phyloP scores from a whole-genome alignment of 1,140 invertebrate species.

The Sminthurinus signatus region DNA sequence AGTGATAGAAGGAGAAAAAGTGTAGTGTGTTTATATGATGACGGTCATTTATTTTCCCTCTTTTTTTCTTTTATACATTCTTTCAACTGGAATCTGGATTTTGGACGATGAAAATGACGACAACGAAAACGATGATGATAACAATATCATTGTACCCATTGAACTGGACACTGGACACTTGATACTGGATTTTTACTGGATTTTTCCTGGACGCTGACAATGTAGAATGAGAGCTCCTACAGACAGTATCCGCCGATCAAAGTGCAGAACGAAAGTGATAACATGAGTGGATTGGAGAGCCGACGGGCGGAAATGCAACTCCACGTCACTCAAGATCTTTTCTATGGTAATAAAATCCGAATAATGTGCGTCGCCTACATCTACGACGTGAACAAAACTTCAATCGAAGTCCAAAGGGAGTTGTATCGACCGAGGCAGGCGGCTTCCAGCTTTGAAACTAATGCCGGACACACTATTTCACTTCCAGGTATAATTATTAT shows the following conservation, averaged over 20 bases:
- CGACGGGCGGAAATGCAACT: neutral
- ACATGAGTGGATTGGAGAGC: neutral
- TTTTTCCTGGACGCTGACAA: too few relatives aligned
- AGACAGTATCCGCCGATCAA: neutral
- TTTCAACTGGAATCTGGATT: neutral
- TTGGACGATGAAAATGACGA: neutral
- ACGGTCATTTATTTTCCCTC: conserved; percentile 19
- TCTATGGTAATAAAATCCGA: conserved; percentile 13
- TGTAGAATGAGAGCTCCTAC: neutral
- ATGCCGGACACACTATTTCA: too few relatives aligned
- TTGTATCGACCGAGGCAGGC: neutral
- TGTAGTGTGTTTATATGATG: neutral
- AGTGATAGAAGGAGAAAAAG: too few relatives aligned
- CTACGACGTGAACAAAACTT: neutral
- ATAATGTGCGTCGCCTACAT: conserved; percentile 7
- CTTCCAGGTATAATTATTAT: too few relatives aligned
- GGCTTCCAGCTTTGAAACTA: neutral
- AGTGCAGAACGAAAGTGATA: neutral
- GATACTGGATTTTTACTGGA: too few relatives aligned
- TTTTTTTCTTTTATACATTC: neutral
- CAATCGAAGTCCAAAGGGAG: conserved; percentile 12
- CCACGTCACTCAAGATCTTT: neutral
- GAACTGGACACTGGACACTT: too few relatives aligned
- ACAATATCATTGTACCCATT: too few relatives aligned
- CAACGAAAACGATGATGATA: too few relatives aligned